Percentiles rank a stretch among this genome's conserved stretches.
Conservation (phyloP, 1,140 invertebrate species). For the Scaptomyza graminum region DNA sequence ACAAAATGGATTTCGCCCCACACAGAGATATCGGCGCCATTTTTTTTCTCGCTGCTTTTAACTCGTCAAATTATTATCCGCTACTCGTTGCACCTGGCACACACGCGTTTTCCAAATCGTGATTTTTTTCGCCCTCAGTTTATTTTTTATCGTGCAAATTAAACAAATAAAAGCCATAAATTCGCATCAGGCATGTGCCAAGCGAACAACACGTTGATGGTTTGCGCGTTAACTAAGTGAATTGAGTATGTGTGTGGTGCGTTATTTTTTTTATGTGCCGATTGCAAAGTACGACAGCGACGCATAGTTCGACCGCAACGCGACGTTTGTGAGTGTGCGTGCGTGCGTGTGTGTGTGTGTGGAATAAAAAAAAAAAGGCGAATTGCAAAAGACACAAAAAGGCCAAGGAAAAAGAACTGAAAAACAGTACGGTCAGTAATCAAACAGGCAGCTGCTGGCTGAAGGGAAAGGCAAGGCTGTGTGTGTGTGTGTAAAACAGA, state of each 20-base stretch:
- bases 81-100: slow-evolving; percentile 60
- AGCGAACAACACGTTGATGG: neutral
- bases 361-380: slow-evolving; percentile 49
- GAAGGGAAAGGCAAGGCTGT: slow-evolving; percentile 15
- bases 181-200: slow-evolving; percentile 20
- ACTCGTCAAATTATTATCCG: slow-evolving; percentile 41
- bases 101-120: slow-evolving; percentile 76
- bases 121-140: slow-evolving; percentile 64
- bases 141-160: slow-evolving; percentile 56
- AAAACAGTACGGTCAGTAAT: slow-evolving; percentile 50
- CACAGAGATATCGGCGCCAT: slow-evolving; percentile 50
- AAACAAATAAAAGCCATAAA: slow-evolving; percentile 18
- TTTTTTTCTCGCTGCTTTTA: slow-evolving; percentile 40
- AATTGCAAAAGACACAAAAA: slow-evolving; percentile 64
- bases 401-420: slow-evolving; percentile 45
- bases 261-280: slow-evolving; percentile 33
- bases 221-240: slow-evolving; percentile 10
- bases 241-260: slow-evolving; percentile 33
- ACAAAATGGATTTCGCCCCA: slow-evolving; percentile 19
- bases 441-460: slow-evolving; percentile 15
- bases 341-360: slow-evolving; percentile 45
- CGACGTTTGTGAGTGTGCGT: slow-evolving; percentile 37
- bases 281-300: slow-evolving; percentile 55
- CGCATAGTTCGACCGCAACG: slow-evolving; percentile 49
- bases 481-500: slow-evolving; percentile 23